Conservation (phyloP, 1,140 invertebrate species). For the Drosophila baimaii region DNA sequence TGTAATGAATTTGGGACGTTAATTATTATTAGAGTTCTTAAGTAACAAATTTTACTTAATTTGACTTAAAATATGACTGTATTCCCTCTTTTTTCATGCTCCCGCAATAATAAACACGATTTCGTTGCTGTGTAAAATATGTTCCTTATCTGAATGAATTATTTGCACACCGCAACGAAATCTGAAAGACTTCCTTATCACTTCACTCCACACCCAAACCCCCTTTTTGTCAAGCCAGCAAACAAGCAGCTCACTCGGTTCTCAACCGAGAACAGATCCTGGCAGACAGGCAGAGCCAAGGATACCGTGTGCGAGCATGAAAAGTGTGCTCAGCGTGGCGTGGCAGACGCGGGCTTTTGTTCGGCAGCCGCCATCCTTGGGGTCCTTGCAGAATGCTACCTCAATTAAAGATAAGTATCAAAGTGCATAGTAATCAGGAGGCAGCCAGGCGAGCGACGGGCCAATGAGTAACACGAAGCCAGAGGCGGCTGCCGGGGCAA, state of each 20-base stretch:
- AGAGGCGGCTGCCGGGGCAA: slow-evolving; percentile 15
- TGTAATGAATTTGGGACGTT: not conserved
- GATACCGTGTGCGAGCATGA: slow-evolving; percentile 22
- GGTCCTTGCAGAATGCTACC: slow-evolving; percentile 64
- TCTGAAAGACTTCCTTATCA: slow-evolving; percentile 13
- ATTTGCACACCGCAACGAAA: slow-evolving; percentile 11
- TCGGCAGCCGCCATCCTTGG: slow-evolving; percentile 23
- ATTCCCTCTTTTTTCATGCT: no score
- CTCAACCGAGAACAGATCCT: slow-evolving; percentile 14
- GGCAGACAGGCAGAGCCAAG: slow-evolving; percentile 25
- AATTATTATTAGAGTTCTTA: not conserved
- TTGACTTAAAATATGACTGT: no score
- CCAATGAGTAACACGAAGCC: slow-evolving; percentile 58
- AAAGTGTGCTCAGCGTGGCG: slow-evolving; percentile 32
- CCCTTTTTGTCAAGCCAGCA: not conserved
- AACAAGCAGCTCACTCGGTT: not conserved
- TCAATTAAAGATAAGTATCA: slow-evolving; percentile 83
- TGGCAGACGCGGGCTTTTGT: slow-evolving; percentile 53
- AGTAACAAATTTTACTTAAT: not conserved
- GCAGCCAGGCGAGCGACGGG: slow-evolving; percentile 71
- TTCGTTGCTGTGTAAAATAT: not conserved
- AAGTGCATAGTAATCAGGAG: slow-evolving; percentile 82
- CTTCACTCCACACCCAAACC: slow-evolving; percentile 21
- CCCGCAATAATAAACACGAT: not conserved
- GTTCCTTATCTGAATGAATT: slow-evolving; percentile 7